Conservation (phyloP, 2,113 vertebrate species). For the Progne subis region DNA sequence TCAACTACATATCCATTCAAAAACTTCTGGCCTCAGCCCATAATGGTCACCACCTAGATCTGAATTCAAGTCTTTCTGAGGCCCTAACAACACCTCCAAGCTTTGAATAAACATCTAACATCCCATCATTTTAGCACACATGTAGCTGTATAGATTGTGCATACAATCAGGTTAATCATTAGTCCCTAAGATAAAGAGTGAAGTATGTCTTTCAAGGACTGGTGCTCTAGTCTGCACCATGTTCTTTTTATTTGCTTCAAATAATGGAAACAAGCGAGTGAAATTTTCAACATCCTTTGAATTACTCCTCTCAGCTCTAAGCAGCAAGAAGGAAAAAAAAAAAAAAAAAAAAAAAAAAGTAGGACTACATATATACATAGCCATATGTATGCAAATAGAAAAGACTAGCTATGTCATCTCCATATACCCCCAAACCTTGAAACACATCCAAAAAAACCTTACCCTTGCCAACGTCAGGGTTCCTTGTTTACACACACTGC, state of each 20-base stretch:
- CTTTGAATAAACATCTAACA: not conserved
- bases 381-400: not conserved
- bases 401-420: not conserved
- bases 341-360: not conserved
- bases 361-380: not conserved
- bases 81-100: not conserved
- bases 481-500: slow-evolving; percentile 81
- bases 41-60: not conserved
- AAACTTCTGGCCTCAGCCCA: not conserved
- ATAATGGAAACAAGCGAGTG: not conserved
- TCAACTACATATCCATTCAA: not conserved
- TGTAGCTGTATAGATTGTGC: not conserved
- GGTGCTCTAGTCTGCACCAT: not conserved
- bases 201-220: not conserved
- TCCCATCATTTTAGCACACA: not conserved
- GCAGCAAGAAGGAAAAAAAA: not conserved
- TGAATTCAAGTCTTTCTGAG: not conserved
- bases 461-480: slow-evolving; percentile 85
- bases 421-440: not conserved
- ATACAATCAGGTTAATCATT: not conserved
- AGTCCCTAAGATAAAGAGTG: not conserved
- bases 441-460: slow-evolving; percentile 43
- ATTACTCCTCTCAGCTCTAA: not conserved
- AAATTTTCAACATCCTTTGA: not conserved
- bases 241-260: not conserved